These are phyloP conservation scores for Drosophila micromelanica DNA, from an alignment of 1,140 invertebrate genomes.

Conservation along the genomic window DNA sequence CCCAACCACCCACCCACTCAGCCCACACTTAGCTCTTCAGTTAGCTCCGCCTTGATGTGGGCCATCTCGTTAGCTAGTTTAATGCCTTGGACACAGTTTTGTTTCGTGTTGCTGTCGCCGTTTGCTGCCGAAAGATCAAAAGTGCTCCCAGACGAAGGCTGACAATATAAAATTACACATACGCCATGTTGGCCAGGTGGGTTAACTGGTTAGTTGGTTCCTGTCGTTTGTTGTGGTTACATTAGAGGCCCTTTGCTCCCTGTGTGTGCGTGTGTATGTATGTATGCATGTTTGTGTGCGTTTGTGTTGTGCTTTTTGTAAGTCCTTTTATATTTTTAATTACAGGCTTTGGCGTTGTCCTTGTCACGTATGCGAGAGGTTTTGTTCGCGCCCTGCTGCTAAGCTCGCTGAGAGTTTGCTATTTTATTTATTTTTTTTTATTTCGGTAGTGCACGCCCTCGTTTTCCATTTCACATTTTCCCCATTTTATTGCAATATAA, in stretches of 20 bases:
- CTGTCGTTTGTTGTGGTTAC: conserved; percentile 45
- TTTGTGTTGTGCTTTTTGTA: conserved; percentile 29
- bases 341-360: conserved; percentile 49
- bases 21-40: not conserved
- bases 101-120: conserved; percentile 8
- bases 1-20: not conserved
- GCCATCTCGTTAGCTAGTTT: conserved; percentile 43
- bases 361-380: conserved; percentile 30
- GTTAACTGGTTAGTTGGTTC: conserved; percentile 16
- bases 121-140: conserved; percentile 58
- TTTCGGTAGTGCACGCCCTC: conserved; percentile 12
- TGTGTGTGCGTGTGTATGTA: not conserved
- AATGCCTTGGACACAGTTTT: conserved; percentile 38
- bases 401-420: conserved; percentile 1
- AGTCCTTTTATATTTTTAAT: conserved; percentile 55
- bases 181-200: conserved; percentile 53
- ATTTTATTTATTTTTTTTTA: conserved; percentile 18
- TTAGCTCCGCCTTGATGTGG: conserved; percentile 24
- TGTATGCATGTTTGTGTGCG: not conserved
- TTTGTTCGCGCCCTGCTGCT: conserved; percentile 4
- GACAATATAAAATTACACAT: conserved; percentile 75
- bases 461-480: conserved; percentile 11
- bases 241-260: conserved; percentile 22
- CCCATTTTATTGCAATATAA: conserved; percentile 32
- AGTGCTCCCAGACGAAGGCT: conserved; percentile 36